phyloP scores from a whole-genome alignment of 2,113 vertebrate species.

The Anas platyrhynchos region DNA sequence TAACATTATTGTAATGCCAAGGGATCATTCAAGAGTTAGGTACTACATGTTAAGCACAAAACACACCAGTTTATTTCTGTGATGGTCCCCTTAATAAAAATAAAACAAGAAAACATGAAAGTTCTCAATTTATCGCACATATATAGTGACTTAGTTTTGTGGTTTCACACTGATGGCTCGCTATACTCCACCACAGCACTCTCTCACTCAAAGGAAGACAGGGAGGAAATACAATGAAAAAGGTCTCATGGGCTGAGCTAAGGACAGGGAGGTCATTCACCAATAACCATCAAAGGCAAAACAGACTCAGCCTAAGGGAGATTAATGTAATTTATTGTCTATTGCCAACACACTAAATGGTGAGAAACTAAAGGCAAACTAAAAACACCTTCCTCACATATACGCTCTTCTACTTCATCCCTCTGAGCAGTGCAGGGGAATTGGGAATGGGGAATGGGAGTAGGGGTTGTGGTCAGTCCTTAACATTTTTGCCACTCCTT shows the following conservation, averaged over 20 bases:
- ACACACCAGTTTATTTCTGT: background rate
- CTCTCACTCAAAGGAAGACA: background rate
- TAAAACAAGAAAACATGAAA: background rate
- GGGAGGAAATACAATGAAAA: background rate
- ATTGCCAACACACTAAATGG: background rate
- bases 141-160: accelerated
- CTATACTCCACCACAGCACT: background rate
- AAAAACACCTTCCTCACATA: background rate
- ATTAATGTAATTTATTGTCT: background rate
- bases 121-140: background rate
- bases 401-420: no score
- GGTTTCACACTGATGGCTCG: background rate
- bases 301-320: background rate
- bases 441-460: no score
- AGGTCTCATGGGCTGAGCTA: background rate
- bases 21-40: no score
- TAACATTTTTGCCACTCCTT: no score
- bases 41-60: background rate
- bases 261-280: background rate
- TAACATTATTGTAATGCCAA: no score
- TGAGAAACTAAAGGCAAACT: background rate
- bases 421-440: no score
- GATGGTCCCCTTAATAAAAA: background rate
- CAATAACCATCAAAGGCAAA: background rate
- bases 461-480: no score